Conservation (phyloP, 2,113 vertebrate genomes). For the Pseudonaja textilis region DNA sequence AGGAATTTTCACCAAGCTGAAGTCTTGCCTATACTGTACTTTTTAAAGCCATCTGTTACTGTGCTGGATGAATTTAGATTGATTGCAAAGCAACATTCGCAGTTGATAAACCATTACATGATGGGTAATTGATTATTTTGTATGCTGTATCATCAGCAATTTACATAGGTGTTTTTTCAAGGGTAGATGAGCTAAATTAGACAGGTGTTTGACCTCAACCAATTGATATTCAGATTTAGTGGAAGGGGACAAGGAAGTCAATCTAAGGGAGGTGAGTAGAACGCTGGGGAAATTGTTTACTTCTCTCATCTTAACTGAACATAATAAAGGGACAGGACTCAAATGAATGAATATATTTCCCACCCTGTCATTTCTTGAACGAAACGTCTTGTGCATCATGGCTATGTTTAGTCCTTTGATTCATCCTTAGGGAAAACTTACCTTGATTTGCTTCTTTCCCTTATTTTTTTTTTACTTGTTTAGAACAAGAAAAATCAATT, state of each 20-base stretch:
- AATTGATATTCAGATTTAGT: not conserved
- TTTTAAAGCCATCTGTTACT: not conserved
- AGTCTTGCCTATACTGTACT: not conserved
- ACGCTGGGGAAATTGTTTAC: not conserved
- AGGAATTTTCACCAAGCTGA: not conserved
- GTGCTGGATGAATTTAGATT: not conserved
- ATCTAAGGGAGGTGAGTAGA: not conserved
- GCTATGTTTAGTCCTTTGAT: conserved; percentile 56
- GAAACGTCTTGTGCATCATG: conserved; percentile 40
- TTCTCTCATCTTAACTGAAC: conserved; percentile 43
- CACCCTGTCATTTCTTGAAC: conserved; percentile 42
- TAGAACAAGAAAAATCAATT: conserved; percentile 50
- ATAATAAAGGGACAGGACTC: conserved; percentile 58
- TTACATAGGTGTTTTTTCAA: not conserved
- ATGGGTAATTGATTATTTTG: not conserved
- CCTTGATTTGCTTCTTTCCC: conserved; percentile 32
- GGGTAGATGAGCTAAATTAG: not conserved
- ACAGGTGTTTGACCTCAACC: not conserved
- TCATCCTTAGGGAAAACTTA: conserved; percentile 34
- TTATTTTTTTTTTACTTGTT: conserved; percentile 19
- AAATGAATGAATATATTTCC: conserved; percentile 59
- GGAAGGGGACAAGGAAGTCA: not conserved
- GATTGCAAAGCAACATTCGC: not conserved
- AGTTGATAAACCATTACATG: not conserved
- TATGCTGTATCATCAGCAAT: not conserved